These are phyloP conservation scores for Ptyas mucosa DNA, from an alignment of 2,113 vertebrate genomes.

Conservation along the genomic window DNA sequence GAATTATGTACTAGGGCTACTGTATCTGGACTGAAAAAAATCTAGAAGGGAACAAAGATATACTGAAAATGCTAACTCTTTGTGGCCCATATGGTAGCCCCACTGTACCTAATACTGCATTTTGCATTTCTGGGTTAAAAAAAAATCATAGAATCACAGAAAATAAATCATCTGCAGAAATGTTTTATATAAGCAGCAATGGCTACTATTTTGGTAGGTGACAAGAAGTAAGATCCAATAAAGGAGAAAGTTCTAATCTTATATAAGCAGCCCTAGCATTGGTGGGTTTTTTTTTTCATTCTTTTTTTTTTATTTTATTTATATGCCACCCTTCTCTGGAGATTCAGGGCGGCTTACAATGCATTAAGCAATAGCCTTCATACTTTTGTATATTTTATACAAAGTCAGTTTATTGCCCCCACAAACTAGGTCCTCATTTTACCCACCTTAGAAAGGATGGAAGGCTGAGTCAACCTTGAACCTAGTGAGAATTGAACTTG, in stretches of 20 bases:
- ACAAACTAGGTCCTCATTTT: too few relatives aligned
- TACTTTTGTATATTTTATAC: too few relatives aligned
- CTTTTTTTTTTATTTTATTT: too few relatives aligned
- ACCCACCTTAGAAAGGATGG: too few relatives aligned
- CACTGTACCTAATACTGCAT: background rate
- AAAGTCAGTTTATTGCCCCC: too few relatives aligned
- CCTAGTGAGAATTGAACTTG: too few relatives aligned
- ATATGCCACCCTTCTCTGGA: too few relatives aligned
- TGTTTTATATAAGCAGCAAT: background rate
- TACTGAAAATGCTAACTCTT: background rate
- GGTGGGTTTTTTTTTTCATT: too few relatives aligned
- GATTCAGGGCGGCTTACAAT: too few relatives aligned
- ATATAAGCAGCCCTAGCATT: background rate
- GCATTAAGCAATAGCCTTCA: too few relatives aligned
- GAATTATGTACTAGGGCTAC: background rate
- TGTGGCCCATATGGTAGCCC: background rate
- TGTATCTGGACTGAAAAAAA: background rate
- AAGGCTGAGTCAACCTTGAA: too few relatives aligned
- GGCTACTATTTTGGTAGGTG: background rate
- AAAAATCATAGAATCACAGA: background rate
- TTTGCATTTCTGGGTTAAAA: background rate
- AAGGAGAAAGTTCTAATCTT: background rate
- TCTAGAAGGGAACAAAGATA: background rate
- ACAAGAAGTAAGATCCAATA: background rate
- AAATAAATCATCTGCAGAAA: background rate